phyloP scores from a whole-genome alignment of 2,113 vertebrate species.

The Cynopterus brachyotis region DNA sequence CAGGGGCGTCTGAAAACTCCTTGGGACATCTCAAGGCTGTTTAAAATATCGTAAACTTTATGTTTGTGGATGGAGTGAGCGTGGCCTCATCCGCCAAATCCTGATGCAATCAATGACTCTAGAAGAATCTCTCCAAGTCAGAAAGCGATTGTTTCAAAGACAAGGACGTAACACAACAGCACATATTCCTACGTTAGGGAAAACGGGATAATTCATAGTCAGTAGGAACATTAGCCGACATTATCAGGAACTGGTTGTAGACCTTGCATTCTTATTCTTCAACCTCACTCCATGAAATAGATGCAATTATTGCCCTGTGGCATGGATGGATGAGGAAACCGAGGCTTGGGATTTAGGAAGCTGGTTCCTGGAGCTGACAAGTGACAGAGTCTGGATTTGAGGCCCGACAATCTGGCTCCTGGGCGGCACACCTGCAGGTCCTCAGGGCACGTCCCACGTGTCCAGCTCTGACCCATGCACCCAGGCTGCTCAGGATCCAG shows the following conservation, averaged over 20 bases:
- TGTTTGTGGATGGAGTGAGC: slow-evolving; percentile 22
- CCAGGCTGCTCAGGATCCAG: rapidly evolving
- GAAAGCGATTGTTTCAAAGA: not conserved
- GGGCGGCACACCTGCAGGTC: rapidly evolving
- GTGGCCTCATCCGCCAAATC: not conserved
- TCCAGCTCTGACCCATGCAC: rapidly evolving
- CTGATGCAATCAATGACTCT: not conserved
- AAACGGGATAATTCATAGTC: not conserved
- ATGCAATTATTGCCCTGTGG: not conserved
- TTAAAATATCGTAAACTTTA: not conserved
- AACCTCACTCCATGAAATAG: not conserved
- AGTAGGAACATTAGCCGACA: no score
- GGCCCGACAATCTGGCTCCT: rapidly evolving
- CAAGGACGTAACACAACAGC: not conserved
- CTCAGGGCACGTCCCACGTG: rapidly evolving
- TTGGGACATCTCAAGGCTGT: not conserved
- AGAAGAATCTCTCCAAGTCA: not conserved
- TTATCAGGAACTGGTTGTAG: no score
- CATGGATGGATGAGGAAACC: not conserved
- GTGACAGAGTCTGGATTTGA: rapidly evolving
- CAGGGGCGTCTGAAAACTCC: not conserved
- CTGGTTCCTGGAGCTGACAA: not conserved
- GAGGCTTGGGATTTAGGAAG: not conserved
- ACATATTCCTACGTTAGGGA: not conserved
- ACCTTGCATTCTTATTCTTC: not conserved